These are phyloP conservation scores for Brenthis ino DNA, from an alignment of 2,888 invertebrate genomes.

Conservation along the genomic window DNA sequence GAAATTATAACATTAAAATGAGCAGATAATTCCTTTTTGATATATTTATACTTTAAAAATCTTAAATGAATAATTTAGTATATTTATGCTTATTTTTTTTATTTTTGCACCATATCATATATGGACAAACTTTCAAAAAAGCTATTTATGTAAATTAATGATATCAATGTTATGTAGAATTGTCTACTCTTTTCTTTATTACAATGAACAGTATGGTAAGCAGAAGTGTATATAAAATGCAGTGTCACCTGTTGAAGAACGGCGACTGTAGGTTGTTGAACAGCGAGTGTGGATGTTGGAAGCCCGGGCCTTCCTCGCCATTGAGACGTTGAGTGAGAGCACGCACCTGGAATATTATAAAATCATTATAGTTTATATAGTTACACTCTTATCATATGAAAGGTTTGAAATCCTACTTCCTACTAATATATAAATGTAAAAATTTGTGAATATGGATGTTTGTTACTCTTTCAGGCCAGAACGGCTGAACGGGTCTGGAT, in stretches of 20 bases:
- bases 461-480: no score
- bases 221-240: not conserved
- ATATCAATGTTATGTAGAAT: not conserved
- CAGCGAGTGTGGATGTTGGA: constrained; percentile 74
- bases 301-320: constrained; percentile 88
- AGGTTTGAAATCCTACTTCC: no score
- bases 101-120: not conserved
- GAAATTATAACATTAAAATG: not conserved
- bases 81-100: not conserved
- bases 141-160: not conserved
- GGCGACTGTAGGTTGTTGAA: constrained; percentile 79
- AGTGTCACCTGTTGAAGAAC: constrained; percentile 76
- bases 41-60: not conserved
- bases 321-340: constrained; percentile 92
- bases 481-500: no score
- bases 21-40: not conserved
- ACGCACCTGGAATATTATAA: constrained; percentile 83
- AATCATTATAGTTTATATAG: not conserved
- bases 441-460: no score
- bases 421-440: no score
- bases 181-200: not conserved
- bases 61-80: no score
- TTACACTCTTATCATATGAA: no score
- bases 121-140: not conserved
- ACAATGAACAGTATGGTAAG: constrained; percentile 8